Evolutionary conservation across 2,888 invertebrate species (phyloP), one percentile per base, ranked within the genome.

Genomic region (Petrophora chlorosata): DNA sequence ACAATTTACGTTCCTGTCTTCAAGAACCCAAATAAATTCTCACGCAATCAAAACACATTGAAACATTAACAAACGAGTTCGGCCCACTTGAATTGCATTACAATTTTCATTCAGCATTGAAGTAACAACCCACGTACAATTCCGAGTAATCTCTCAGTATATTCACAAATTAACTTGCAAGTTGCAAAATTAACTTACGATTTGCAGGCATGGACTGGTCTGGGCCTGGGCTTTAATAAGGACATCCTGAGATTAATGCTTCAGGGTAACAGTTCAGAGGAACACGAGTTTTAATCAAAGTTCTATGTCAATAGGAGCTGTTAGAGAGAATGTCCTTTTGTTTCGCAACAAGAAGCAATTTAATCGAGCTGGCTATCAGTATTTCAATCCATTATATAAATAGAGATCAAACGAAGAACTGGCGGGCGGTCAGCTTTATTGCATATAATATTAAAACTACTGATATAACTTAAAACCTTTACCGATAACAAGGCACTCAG

Each of bases 191-290:
- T 55, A 60, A 57, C 54, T 60, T 49, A 50, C 53, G 61, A 62
- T 57, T 63, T 59, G 53, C 55, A 60, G 56, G 53, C 57, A 53
- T 53, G 63, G 61, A 28, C 13, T 23, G n/a, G 28, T 28, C n/a
- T 13, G n/a, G 12, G 12, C 12, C 50, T 57, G 57, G 14, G 9
- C 30, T 39, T 64, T 68, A 70, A 72, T 63, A 44, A 70, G 72
- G 66, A 72, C 52, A 53, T 70, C 72, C 70, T 64, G 67, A n/a
- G n/a, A n/a, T n/a, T n/a, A 23, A 30, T 9, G 28, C 29, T 29
- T 12, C 23, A 36, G 3, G 15, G 30, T 23, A 28, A 23, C 7
- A 14, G 22, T 22, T 30, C 15, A 29, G 19, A 14, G 25, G 35
- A 35, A 30, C 53, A 56, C 29, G 12, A 19, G 33, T 19, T 17